Evolutionary conservation across 2,797 vertebrate genomes (phyloP).

Genomic region (Hippopotamyrus pictus): DNA sequence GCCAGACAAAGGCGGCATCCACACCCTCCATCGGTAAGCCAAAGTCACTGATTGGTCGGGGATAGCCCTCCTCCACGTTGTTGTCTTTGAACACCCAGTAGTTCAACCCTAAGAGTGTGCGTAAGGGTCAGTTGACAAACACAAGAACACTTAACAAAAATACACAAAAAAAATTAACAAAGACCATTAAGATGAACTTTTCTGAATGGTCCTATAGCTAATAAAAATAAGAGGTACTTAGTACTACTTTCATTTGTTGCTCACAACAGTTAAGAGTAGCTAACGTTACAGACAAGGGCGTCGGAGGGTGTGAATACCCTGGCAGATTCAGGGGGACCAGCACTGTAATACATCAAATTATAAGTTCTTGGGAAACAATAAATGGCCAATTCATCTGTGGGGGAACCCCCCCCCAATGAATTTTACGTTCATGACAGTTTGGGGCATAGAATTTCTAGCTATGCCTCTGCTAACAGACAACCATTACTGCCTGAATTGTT

Average conservation of each 20-base stretch:
- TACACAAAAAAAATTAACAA: background rate
- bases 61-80: constrained; percentile 88
- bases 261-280: background rate
- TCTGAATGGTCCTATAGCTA: background rate
- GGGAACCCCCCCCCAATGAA: background rate
- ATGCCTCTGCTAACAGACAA: background rate
- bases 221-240: background rate
- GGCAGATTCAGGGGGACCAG: background rate
- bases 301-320: background rate
- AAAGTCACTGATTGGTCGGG: constrained; percentile 84
- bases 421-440: background rate
- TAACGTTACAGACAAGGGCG: background rate
- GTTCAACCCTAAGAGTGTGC: constrained; percentile 67
- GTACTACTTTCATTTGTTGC: background rate
- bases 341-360: background rate
- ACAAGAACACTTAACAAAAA: background rate
- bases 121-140: constrained; percentile 5
- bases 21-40: constrained; percentile 79
- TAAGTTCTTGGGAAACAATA: background rate
- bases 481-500: background rate
- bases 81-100: constrained; percentile 99
- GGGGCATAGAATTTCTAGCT: background rate
- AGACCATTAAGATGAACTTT: background rate
- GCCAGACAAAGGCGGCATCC: constrained; percentile 86
- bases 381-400: background rate